Conservation (phyloP, 2,888 invertebrate species). For the Drosophila mercatorum region DNA sequence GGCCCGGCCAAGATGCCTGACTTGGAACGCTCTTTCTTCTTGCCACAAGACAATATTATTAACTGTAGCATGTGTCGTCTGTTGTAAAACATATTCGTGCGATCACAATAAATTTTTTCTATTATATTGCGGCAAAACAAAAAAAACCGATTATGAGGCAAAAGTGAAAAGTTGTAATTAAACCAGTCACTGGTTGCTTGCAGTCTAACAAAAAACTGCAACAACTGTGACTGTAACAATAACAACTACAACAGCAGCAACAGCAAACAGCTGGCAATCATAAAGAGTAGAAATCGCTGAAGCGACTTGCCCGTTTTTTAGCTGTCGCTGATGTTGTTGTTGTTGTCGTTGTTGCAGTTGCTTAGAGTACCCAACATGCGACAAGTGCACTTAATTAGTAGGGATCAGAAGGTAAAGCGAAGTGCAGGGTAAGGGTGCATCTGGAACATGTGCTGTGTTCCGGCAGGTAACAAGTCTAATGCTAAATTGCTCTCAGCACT, state of each 20-base stretch:
- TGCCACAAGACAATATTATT: slow-evolving; percentile 60
- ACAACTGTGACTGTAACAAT: slow-evolving; percentile 49
- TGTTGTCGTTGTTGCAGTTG: slow-evolving; percentile 37
- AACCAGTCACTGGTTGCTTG: slow-evolving; percentile 79
- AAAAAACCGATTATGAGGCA: slow-evolving; percentile 73
- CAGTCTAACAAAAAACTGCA: slow-evolving; percentile 41
- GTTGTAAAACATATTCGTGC: slow-evolving; percentile 61
- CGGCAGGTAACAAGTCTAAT: slow-evolving; percentile 72
- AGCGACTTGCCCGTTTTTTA: slow-evolving; percentile 56
- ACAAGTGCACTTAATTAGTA: slow-evolving; percentile 79
- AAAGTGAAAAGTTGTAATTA: slow-evolving; percentile 83
- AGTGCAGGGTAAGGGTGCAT: slow-evolving; percentile 1
- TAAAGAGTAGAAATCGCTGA: slow-evolving; percentile 66
- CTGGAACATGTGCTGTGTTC: slow-evolving; percentile 46
- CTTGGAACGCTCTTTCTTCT: slow-evolving; percentile 26
- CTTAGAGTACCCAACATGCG: slow-evolving; percentile 52
- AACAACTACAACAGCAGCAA: slow-evolving; percentile 19
- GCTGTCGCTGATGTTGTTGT: slow-evolving; percentile 18
- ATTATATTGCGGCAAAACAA: slow-evolving; percentile 38
- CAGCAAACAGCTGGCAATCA: slow-evolving; percentile 55
- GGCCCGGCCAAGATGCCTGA: slow-evolving; percentile 22
- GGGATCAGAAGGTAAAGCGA: slow-evolving; percentile 37
- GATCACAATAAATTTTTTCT: slow-evolving; percentile 68
- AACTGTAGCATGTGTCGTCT: slow-evolving; percentile 72
- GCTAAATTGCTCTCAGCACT: slow-evolving; percentile 44